Base-by-base conservation (phyloP, 2,888 invertebrate species). In the Machimus atricapillus region DNA sequence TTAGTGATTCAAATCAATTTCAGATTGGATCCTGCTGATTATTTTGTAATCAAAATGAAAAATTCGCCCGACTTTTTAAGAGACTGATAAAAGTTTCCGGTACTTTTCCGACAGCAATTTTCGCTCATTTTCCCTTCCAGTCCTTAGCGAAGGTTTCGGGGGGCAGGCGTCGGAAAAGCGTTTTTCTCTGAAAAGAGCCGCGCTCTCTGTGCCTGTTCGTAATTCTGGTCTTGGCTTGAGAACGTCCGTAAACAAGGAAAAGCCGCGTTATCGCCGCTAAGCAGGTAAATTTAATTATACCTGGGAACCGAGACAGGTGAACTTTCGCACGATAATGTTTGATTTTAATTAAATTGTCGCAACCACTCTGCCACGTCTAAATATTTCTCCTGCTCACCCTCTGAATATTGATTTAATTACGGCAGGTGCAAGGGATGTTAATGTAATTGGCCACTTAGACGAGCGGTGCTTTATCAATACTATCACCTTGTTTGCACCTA, bases 31-130 rank as follows among this genome's bases (percentile, higher is more conserved):
- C 79, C 79, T 79, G 79, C 79, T 79, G 79, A 79, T 86, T 86
- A 86, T 86, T 86, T 86, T 86, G 86, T 86, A 86, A 86, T 86
- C 78, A 78, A 78, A 85, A 86, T 86, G 66, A 79, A 86, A 85
- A 85, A 74, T 85, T 85, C 46, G 27, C 43, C 43, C 73, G 74
- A 34, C 27, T 46, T 73, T 73, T 85, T 27, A 43, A 27, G 74
- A 46, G 52, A 74, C 27, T 73, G 85, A 85, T 83, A 85, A 85
- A 85, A 73, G 85, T 85, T 85, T 85, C 85, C 85, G 73, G 46
- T 74, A 85, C 85, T 85, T 74, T 85, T 85, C 85, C 85, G 85
- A 85, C 46, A 74, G 46, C 23, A 85, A 85, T 85, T 85, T 85
- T 73, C 37, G 14, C 31, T 79, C 79, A 27, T 56, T 83, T 66